These are phyloP conservation scores for Pithys albifrons DNA, from an alignment of 2,113 vertebrate species.

Conservation along the genomic window DNA sequence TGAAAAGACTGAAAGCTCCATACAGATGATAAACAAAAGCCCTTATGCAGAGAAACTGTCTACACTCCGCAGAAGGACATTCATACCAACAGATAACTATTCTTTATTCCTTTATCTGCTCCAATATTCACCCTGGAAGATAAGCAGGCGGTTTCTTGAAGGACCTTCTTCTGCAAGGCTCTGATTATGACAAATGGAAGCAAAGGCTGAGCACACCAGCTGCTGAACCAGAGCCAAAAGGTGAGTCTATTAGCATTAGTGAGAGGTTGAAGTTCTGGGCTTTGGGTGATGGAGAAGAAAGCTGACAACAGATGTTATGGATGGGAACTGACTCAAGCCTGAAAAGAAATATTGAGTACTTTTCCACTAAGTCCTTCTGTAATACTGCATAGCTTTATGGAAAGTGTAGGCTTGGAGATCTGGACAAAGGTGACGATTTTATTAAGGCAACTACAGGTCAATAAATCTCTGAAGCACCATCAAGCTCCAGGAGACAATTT, in stretches of 20 bases:
- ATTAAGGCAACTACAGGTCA: neutral
- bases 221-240: constrained; percentile 1
- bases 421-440: constrained; percentile 31
- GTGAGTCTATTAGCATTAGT: neutral
- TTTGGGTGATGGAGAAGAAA: neutral
- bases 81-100: neutral
- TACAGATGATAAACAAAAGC: neutral
- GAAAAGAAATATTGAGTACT: neutral
- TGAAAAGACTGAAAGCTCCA: neutral
- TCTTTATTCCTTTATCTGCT: neutral
- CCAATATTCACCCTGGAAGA: neutral
- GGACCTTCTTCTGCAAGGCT: neutral
- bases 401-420: neutral
- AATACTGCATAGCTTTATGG: neutral
- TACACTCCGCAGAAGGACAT: neutral
- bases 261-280: neutral
- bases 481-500: neutral
- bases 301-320: neutral
- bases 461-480: neutral
- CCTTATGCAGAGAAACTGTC: neutral
- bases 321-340: neutral
- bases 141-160: neutral
- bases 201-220: neutral
- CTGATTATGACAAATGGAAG: neutral
- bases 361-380: neutral